A percentile compares a stretch with the other conserved stretches of the same genome.
Evolutionary conservation across 2,113 vertebrate genomes (phyloP).

Genomic region (Limanda limanda): DNA sequence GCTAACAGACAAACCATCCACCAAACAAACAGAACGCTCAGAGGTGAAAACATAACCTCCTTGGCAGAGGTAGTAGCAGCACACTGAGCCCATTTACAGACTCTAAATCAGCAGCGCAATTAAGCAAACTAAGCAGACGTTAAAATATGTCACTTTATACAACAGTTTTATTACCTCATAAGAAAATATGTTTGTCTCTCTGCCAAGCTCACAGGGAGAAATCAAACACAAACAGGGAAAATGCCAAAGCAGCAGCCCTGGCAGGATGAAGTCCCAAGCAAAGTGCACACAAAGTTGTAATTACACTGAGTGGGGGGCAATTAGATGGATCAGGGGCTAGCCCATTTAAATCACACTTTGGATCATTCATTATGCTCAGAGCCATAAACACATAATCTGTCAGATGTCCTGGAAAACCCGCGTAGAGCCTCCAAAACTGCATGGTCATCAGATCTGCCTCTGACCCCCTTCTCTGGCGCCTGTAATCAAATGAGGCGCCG

Average conservation of each 20-base stretch:
- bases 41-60: constrained; percentile 1
- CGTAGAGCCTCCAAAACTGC: constrained; percentile 51
- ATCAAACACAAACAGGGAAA: constrained; percentile 37
- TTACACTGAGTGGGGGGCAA: constrained; percentile 66
- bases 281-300: constrained; percentile 62
- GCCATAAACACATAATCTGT: constrained; percentile 49
- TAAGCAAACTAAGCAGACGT: constrained; percentile 13
- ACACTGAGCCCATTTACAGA: neutral
- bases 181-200: constrained; percentile 3
- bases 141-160: constrained; percentile 13
- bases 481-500: constrained; percentile 71
- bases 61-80: neutral
- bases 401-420: constrained; percentile 54
- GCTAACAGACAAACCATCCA: neutral
- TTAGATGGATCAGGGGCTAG: constrained; percentile 50
- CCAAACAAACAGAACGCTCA: neutral
- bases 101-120: neutral
- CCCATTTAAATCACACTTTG: constrained; percentile 61
- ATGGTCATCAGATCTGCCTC: constrained; percentile 67
- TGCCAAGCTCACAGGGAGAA: constrained; percentile 9
- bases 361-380: constrained; percentile 57
- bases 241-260: constrained; percentile 35
- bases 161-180: constrained; percentile 16
- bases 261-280: constrained; percentile 38
- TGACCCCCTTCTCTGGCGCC: constrained; percentile 64